Evolutionary conservation across 2,113 vertebrate species (phyloP).

Genomic region (Anhinga rufa): DNA sequence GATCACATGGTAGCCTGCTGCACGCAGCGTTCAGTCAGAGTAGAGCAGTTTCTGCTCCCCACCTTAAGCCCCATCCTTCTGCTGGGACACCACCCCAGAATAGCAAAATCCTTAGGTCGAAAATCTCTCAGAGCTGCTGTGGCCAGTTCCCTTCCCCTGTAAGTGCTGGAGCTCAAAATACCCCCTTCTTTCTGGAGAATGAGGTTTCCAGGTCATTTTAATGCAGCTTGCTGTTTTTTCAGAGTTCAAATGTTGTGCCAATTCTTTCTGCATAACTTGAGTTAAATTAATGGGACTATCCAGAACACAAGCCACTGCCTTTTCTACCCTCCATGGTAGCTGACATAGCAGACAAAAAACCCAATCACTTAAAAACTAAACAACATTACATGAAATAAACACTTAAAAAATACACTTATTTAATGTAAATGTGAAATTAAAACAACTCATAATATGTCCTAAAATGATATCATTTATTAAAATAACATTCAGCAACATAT

Average conservation of each 20-base stretch:
- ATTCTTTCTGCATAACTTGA: neutral
- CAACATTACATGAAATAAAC: neutral
- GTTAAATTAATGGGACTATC: neutral
- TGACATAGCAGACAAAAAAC: fast-evolving
- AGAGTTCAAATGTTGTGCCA: neutral
- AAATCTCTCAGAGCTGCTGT: neutral
- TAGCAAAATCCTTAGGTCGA: neutral
- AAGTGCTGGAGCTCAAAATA: neutral
- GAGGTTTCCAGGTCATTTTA: neutral
- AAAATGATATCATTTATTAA: neutral
- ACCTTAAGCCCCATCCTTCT: neutral
- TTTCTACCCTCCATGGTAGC: neutral
- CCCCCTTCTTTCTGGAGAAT: neutral
- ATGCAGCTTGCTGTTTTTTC: neutral
- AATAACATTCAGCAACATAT: neutral
- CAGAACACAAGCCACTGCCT: neutral
- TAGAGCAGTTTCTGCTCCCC: neutral
- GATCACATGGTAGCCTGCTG: neutral
- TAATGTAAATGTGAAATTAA: neutral
- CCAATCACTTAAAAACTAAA: neutral
- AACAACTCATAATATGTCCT: neutral
- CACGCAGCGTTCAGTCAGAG: neutral
- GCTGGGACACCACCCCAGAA: neutral
- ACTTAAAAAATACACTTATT: neutral
- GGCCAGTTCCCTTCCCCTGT: neutral